Evolutionary conservation across 2,797 vertebrate genomes (phyloP).

Genomic region (Erethizon dorsatum): DNA sequence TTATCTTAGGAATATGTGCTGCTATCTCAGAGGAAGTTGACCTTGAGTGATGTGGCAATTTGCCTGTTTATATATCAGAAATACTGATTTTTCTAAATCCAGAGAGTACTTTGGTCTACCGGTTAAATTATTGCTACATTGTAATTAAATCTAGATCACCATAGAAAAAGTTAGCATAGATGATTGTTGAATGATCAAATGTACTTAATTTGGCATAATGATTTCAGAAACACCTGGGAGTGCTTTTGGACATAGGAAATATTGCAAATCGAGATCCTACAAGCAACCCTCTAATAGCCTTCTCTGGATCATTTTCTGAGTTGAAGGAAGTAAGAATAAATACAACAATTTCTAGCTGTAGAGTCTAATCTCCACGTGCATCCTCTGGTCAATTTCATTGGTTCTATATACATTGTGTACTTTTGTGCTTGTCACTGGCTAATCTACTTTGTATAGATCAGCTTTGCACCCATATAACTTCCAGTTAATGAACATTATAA

Average conservation of each 20-base stretch:
- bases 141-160: not conserved
- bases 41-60: not conserved
- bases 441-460: slow-evolving; percentile 67
- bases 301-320: not conserved
- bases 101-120: not conserved
- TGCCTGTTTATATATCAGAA: not conserved
- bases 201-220: not conserved
- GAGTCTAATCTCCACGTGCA: not conserved
- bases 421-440: slow-evolving; percentile 59
- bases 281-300: not conserved
- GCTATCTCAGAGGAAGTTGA: not conserved
- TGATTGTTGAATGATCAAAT: not conserved
- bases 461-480: slow-evolving; percentile 37
- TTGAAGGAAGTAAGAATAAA: not conserved
- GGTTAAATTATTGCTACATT: not conserved
- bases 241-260: not conserved
- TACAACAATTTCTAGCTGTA: slow-evolving; percentile 51
- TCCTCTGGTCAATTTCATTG: not conserved
- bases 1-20: not conserved
- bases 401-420: slow-evolving; percentile 21
- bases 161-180: not conserved
- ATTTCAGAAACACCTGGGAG: not conserved
- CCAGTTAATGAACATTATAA: slow-evolving; percentile 64
- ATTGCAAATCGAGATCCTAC: not conserved
- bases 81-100: not conserved